Evolutionary conservation across 2,113 vertebrate species (phyloP).

Genomic region (Reinhardtius hippoglossoides): DNA sequence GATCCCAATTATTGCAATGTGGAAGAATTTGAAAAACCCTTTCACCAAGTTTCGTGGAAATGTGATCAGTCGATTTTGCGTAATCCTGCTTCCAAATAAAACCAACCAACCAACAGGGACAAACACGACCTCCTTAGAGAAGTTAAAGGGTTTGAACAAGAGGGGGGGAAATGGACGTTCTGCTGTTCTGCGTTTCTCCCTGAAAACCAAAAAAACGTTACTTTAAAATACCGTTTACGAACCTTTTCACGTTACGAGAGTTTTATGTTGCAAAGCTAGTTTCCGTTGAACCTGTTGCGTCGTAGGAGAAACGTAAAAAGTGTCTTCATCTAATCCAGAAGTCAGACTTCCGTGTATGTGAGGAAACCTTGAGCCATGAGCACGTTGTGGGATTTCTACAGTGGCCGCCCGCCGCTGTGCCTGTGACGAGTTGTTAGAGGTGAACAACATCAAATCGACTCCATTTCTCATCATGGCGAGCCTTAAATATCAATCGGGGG

Average conservation of each 20-base stretch:
- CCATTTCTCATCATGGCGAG: constrained; percentile 75
- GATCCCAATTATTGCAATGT: no score
- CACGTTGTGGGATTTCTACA: constrained; percentile 44
- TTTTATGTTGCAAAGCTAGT: not conserved
- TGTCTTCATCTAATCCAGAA: not conserved
- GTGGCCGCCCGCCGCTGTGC: constrained; percentile 32
- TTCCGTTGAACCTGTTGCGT: not conserved
- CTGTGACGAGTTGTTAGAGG: constrained; percentile 48
- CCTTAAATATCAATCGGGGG: constrained; percentile 81
- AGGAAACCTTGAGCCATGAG: constrained; percentile 9
- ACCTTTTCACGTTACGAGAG: no score
- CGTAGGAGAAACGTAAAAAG: not conserved
- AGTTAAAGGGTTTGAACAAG: not conserved
- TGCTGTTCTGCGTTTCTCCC: not conserved
- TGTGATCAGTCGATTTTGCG: not conserved
- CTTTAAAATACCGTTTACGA: not conserved
- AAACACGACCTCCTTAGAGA: not conserved
- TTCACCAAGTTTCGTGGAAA: not conserved
- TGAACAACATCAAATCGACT: constrained; percentile 46
- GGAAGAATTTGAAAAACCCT: no score
- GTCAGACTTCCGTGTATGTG: not conserved
- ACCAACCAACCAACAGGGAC: not conserved
- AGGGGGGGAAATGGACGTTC: not conserved
- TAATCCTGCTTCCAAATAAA: not conserved
- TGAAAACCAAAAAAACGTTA: constrained; percentile 14